Conservation (phyloP, 2,797 vertebrate genomes). For the Xenops minutus region DNA sequence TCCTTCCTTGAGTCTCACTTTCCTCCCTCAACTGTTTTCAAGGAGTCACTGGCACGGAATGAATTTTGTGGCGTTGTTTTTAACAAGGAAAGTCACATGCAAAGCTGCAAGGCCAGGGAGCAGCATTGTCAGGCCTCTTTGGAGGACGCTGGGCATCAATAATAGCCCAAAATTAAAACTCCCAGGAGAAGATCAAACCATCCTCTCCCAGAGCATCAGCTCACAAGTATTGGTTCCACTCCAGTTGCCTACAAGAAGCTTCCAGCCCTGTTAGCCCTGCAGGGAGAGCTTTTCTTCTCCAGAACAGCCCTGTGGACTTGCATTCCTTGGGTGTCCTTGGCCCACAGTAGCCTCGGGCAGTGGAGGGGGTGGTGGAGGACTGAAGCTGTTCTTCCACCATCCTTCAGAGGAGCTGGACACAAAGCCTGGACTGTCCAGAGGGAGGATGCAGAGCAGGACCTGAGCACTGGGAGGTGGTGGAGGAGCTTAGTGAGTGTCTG, state of each 20-base stretch:
- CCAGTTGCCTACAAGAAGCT: background rate
- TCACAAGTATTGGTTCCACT: background rate
- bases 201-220: background rate
- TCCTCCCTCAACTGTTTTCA: background rate
- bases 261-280: background rate
- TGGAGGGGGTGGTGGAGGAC: background rate
- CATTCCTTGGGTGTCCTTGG: background rate
- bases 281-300: background rate
- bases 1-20: background rate
- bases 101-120: background rate
- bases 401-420: background rate
- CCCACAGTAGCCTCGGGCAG: background rate
- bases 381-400: background rate
- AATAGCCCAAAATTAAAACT: background rate
- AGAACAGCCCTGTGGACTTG: background rate
- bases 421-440: background rate
- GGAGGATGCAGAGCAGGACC: background rate
- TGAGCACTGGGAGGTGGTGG: background rate
- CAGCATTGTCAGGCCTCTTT: fast-evolving
- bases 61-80: background rate
- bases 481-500: background rate
- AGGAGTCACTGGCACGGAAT: background rate
- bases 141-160: background rate
- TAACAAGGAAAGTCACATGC: background rate
- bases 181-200: background rate